Percentiles rank a stretch among this genome's conserved stretches.
Conservation (phyloP, 2,888 invertebrate genomes). For the Cheilosia scutellata region DNA sequence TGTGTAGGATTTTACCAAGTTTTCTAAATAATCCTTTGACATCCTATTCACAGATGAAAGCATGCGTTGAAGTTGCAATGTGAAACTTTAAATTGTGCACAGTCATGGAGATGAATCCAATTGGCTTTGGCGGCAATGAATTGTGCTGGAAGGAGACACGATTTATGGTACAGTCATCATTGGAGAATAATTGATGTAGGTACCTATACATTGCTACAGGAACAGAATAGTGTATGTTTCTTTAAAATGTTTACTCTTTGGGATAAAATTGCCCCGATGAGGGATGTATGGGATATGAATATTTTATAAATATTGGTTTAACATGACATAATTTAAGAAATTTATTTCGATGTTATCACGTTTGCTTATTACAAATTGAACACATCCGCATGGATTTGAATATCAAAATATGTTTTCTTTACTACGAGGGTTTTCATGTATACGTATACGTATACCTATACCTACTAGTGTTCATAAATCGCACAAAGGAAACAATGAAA, state of each 20-base stretch:
- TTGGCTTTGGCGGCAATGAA: constrained; percentile 27
- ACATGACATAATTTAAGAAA: neutral
- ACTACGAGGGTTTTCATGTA: too few species aligned
- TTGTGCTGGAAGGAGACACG: neutral
- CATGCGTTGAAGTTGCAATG: constrained; percentile 8
- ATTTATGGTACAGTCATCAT: constrained; percentile 40
- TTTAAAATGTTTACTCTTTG: constrained; percentile 26
- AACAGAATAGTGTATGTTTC: neutral
- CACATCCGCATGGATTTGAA: too few species aligned
- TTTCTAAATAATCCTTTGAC: constrained; percentile 3
- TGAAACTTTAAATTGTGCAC: constrained; percentile 16
- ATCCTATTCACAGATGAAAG: neutral
- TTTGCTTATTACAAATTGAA: too few species aligned
- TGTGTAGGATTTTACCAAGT: neutral
- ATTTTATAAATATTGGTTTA: constrained; percentile 7
- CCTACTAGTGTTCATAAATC: too few species aligned
- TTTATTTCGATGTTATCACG: too few species aligned
- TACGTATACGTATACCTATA: too few species aligned
- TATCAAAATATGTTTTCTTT: too few species aligned
- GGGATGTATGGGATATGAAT: constrained; percentile 7
- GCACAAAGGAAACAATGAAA: too few species aligned
- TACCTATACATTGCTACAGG: neutral
- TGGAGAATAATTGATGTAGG: constrained; percentile 13
- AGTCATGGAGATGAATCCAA: constrained; percentile 20
- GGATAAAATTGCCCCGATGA: neutral